Conservation (phyloP, 2,113 vertebrate genomes). For the Columba livia region DNA sequence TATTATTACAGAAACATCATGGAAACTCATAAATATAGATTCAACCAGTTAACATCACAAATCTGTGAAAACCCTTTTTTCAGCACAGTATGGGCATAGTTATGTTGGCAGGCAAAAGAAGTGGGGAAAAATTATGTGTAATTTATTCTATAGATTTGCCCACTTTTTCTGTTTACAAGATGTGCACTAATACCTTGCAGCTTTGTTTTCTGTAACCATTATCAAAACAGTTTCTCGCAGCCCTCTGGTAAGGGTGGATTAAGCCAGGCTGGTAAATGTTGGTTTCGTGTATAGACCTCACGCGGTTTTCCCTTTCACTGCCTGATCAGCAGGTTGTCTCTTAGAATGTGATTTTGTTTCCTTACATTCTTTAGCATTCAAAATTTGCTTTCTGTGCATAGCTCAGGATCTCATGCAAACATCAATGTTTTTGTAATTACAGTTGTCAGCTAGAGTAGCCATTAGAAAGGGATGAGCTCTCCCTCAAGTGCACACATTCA, state of each 20-base stretch:
- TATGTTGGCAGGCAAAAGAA: slow-evolving; percentile 2
- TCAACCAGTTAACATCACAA: slow-evolving; percentile 46
- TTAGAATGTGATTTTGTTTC: background rate
- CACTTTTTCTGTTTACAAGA: slow-evolving; percentile 5
- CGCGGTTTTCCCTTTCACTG: background rate
- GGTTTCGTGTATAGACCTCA: background rate
- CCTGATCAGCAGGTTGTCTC: background rate
- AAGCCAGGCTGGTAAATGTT: background rate
- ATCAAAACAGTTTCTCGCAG: background rate
- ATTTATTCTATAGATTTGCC: slow-evolving; percentile 29
- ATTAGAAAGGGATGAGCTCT: background rate
- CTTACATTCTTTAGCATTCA: background rate
- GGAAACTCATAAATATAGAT: slow-evolving; percentile 61
- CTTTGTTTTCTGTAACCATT: background rate
- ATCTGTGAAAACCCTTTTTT: slow-evolving; percentile 17
- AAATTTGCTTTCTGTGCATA: background rate
- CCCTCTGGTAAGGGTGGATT: background rate
- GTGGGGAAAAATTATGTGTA: background rate
- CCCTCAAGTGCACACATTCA: background rate
- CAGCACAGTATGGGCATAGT: slow-evolving; percentile 32
- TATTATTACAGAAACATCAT: slow-evolving; percentile 37
- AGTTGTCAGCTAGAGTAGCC: background rate
- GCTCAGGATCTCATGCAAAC: background rate
- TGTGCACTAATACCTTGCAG: background rate
- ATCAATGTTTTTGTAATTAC: background rate